Evolutionary conservation across 2,113 vertebrate genomes (phyloP).

Genomic region (Nothocercus julius): DNA sequence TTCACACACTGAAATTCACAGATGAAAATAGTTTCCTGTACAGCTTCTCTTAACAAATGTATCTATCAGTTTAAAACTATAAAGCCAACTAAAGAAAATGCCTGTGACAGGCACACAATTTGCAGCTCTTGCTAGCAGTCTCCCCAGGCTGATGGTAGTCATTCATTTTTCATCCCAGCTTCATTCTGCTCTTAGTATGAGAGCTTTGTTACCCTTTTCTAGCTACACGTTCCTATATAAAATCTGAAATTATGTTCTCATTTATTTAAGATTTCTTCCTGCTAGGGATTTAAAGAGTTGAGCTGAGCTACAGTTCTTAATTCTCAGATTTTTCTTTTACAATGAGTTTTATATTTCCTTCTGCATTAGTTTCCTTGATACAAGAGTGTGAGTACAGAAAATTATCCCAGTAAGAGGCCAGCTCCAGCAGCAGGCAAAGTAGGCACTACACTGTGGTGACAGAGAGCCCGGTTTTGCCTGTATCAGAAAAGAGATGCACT

Average conservation of each 20-base stretch:
- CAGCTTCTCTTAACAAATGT: not conserved
- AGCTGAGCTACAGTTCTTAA: not conserved
- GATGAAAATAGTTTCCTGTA: not conserved
- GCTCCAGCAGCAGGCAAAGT: not conserved
- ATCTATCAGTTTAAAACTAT: not conserved
- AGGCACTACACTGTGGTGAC: not conserved
- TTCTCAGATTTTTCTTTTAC: not conserved
- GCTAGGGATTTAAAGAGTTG: not conserved
- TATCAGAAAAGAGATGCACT: not conserved
- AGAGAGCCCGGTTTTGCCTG: not conserved
- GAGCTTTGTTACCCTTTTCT: slow-evolving; percentile 1
- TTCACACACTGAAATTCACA: not conserved
- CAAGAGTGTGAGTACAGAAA: not conserved
- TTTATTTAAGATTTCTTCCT: slow-evolving; percentile 15
- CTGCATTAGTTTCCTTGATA: not conserved
- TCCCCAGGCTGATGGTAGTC: slow-evolving; percentile 15
- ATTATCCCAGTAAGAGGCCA: not conserved
- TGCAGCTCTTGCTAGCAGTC: not conserved
- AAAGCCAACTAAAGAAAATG: not conserved
- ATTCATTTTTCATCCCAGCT: not conserved
- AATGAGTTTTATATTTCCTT: not conserved
- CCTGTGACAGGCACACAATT: slow-evolving; percentile 8
- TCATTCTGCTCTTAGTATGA: not conserved
- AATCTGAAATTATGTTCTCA: slow-evolving; percentile 33
- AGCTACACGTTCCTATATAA: not conserved